phyloP scores from a whole-genome alignment of 2,797 vertebrate genomes.

The Clarias fuscus region DNA sequence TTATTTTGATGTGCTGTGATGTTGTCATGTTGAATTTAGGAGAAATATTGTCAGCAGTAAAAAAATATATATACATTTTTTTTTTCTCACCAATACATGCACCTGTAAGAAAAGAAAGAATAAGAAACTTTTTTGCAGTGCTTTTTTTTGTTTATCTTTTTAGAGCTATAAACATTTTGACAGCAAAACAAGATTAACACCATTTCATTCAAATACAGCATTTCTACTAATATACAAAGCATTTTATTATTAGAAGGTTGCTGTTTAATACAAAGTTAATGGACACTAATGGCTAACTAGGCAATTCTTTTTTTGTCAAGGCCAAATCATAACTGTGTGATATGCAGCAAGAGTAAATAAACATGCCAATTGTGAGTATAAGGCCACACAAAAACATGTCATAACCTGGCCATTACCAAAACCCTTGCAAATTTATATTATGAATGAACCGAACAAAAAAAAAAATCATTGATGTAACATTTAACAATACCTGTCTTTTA shows the following conservation, averaged over 20 bases:
- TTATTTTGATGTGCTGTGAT: too few species aligned
- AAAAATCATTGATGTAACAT: conserved; percentile 8
- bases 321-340: background rate
- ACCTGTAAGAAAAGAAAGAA: too few species aligned
- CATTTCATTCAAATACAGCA: too few species aligned
- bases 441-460: conserved; percentile 40
- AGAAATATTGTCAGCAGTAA: too few species aligned
- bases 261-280: background rate
- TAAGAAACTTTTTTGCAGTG: too few species aligned
- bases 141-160: too few species aligned
- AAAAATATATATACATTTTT: too few species aligned
- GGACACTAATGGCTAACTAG: background rate
- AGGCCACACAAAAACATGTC: background rate
- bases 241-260: background rate
- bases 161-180: too few species aligned
- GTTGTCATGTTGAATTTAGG: too few species aligned
- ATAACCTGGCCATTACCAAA: background rate
- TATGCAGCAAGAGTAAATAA: background rate
- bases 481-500: conserved; percentile 42
- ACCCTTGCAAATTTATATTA: background rate
- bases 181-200: too few species aligned
- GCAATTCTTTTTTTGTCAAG: background rate
- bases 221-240: background rate
- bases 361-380: background rate
- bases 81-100: too few species aligned